Evolutionary conservation across 1,140 invertebrate genomes (phyloP).

Genomic region (Lethrus apterus): DNA sequence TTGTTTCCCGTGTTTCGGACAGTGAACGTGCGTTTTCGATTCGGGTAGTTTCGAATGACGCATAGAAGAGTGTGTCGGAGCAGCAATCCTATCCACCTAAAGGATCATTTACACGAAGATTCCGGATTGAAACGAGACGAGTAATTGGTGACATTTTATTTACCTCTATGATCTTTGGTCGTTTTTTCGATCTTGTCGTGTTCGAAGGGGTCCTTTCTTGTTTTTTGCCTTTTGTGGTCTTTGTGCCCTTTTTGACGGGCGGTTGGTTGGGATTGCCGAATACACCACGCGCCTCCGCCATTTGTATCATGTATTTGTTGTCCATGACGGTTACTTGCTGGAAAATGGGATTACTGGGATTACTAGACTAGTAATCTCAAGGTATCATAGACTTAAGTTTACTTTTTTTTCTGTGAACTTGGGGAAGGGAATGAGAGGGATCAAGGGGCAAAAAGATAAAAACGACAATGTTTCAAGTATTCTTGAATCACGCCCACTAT

Average conservation of each 20-base stretch:
- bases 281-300: constrained; percentile 65
- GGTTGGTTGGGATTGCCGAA: constrained; percentile 47
- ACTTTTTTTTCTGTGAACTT: too few relatives aligned
- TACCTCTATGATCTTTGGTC: constrained; percentile 35
- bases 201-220: constrained; percentile 19
- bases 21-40: constrained; percentile 15
- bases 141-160: constrained; percentile 5
- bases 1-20: constrained; percentile 17
- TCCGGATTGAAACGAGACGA: background rate
- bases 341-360: too few relatives aligned
- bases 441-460: too few relatives aligned
- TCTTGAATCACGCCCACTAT: too few relatives aligned
- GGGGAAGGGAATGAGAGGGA: too few relatives aligned
- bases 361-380: background rate
- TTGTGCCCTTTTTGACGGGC: constrained; percentile 26
- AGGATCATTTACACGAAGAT: constrained; percentile 16
- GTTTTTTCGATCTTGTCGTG: constrained; percentile 25
- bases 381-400: too few relatives aligned
- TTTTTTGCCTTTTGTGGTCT: constrained; percentile 27
- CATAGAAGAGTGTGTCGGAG: constrained; percentile 46
- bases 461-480: too few relatives aligned
- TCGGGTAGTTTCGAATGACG: constrained; percentile 22
- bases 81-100: constrained; percentile 43
- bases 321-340: constrained; percentile 63
- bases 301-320: constrained; percentile 71